Base-by-base conservation (phyloP, 2,888 invertebrate genomes). In the Cerastis leucographa region DNA sequence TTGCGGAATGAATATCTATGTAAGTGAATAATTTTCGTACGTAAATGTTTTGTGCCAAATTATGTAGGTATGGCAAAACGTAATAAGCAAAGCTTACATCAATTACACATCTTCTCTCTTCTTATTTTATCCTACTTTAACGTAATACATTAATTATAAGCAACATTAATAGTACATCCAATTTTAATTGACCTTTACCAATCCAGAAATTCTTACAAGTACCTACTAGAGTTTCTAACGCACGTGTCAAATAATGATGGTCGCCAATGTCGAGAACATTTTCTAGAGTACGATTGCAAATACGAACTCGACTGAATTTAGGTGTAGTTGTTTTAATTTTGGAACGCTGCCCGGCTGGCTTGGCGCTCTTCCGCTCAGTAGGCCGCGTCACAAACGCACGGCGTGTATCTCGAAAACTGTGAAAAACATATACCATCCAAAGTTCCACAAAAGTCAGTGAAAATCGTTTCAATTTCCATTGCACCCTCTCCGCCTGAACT, bases 271-370 rank as follows among this genome's bases (percentile, higher is more conserved):
- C 68, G 84, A 80, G 70, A 88, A 90, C 89, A 91, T 91, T 91
- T 91, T 90, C 85, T 83, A 88, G 89, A 89, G 89, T 88, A 87
- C 82, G 89, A 83, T 85, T 89, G 88, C 91, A 91, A 91, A 90
- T 89, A 88, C 89, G 89, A 87, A 93, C 90, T 87, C 89, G 80
- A 82, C 89, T 93, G 93, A 93, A 94, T 92, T 90, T 94, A 93
- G 93, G 91, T 93, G 93, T 93, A 91, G 93, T 92, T 92, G 95
- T 93, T 95, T 94, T 94, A 95, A 93, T 92, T 94, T 96, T 96
- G 96, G 96, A 95, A 90, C 95, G 76, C 78, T 92, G 96, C 96
- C 96, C 95, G 94, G 93, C 90, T 89, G 87, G 92, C 89, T 93
- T 91, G 92, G 93, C 94, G 92, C 89, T 92, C 91, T 89, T 85